These are phyloP conservation scores for Eriocheir sinensis DNA, from an alignment of 1,140 invertebrate species.

Conservation along the genomic window DNA sequence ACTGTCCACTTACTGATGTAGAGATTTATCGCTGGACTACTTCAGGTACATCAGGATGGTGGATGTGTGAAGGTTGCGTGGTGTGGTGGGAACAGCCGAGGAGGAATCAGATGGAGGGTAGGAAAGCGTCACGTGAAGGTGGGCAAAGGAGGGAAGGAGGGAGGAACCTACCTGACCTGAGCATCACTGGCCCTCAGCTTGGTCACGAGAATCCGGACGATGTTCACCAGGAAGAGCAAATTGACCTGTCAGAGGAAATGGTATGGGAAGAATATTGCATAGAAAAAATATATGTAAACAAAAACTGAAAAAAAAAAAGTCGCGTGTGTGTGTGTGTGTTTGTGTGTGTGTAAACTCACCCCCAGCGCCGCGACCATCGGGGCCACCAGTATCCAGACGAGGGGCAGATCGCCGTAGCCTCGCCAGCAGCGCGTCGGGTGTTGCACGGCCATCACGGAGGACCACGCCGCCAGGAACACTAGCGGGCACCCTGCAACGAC, in stretches of 20 bases:
- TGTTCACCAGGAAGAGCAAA: constrained; percentile 83
- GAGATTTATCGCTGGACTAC: constrained; percentile 31
- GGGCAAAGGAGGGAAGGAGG: constrained; percentile 80
- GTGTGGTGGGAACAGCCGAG: neutral
- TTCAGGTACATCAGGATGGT: neutral
- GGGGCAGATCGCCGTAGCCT: constrained; percentile 43
- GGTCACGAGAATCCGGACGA: constrained; percentile 83
- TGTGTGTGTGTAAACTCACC: neutral
- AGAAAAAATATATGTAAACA: neutral
- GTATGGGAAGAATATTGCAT: neutral
- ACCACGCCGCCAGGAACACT: constrained; percentile 52
- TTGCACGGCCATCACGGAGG: constrained; percentile 19
- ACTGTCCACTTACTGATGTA: neutral
- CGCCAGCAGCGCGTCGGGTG: constrained; percentile 66
- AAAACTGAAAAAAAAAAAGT: neutral
- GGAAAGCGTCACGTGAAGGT: neutral
- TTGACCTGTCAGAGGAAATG: constrained; percentile 84
- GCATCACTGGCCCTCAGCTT: constrained; percentile 81
- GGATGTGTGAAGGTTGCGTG: neutral
- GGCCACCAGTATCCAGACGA: constrained; percentile 65
- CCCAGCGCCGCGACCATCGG: constrained; percentile 66
- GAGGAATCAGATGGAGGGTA: neutral
- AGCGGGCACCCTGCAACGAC: constrained; percentile 42
- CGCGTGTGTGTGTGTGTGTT: too few relatives aligned
- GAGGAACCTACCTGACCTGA: constrained; percentile 81